phyloP scores from a whole-genome alignment of 2,113 vertebrate species.

The Rattus norvegicus region DNA sequence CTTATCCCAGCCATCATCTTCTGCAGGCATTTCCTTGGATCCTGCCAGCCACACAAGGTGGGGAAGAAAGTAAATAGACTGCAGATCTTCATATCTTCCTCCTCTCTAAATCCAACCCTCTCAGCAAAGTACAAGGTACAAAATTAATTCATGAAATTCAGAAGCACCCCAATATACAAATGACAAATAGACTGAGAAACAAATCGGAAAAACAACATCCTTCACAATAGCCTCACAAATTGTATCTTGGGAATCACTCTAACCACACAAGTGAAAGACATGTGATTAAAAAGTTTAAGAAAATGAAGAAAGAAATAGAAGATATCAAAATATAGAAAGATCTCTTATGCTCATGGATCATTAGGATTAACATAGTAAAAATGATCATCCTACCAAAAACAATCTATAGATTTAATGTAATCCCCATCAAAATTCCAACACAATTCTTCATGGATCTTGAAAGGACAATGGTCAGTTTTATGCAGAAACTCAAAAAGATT shows the following conservation, averaged over 20 bases:
- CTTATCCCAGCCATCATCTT: background rate
- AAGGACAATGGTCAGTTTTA: no score
- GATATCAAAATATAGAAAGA: background rate
- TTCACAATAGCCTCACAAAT: background rate
- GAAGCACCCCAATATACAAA: background rate
- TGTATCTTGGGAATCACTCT: background rate
- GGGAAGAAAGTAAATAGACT: background rate
- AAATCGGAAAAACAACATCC: background rate
- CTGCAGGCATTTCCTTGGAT: background rate
- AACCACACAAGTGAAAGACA: background rate
- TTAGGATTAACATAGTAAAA: no score
- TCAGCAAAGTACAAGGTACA: background rate
- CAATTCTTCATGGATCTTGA: no score
- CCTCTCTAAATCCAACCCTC: background rate
- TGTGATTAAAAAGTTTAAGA: background rate
- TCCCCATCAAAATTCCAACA: no score
- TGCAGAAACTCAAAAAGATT: no score
- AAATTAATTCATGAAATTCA: background rate
- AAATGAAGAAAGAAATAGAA: background rate
- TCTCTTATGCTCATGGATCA: no score
- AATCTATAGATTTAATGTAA: no score
- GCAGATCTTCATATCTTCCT: background rate
- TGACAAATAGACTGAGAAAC: background rate
- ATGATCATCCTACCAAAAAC: no score
- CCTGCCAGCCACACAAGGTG: no score